Evolutionary conservation across 2,113 vertebrate species (phyloP), one percentile per base, ranked within the genome.

Genomic region (Mystacornis crossleyi): DNA sequence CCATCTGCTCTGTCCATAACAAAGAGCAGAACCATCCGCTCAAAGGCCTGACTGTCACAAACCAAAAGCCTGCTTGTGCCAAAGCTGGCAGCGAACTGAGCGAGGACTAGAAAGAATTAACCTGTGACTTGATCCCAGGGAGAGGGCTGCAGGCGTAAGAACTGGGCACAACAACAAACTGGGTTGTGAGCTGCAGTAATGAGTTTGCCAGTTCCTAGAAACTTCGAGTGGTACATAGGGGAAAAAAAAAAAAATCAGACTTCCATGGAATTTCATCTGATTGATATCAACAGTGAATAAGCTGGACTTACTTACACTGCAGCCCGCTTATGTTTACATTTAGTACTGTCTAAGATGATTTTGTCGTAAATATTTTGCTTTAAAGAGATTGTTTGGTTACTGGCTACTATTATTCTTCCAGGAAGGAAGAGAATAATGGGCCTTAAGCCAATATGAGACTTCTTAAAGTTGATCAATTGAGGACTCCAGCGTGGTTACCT

Each of bases 321-420:
- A 70, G 74, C 34, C 58, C 82, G 79, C 64, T 94, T 86, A 43
- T 70, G 79, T 92, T 95, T 96, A 95, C 51, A 40, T 74, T 70
- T 43, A 78, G 40, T 67, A 60, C 85, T 40, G 64, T 62, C 75
- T 48, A 25, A 86, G 83, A 88, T 81, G 67, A 64, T 90, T 83
- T 71, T 64, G 71, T 74, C 73, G 45, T 94, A 96, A 96, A 97
- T 94, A 95, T 94, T 97, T 94, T 94, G 67, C 53, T 95, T 71
- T 75, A 47, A 77, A 86, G 93, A 89, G 82, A 86, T 81, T 95
- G 93, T 90, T 97, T 95, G 51, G 75, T 93, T 93, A 88, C 60
- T 88, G 64, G 62, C 45, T 96, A 88, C 90, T 93, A 95, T 91
- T 94, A 57, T 26, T 93, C 95, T 96, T 97, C 95, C 96, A 62